Conservation (phyloP, 2,113 vertebrate genomes). For the Herpetotheres cachinnans region DNA sequence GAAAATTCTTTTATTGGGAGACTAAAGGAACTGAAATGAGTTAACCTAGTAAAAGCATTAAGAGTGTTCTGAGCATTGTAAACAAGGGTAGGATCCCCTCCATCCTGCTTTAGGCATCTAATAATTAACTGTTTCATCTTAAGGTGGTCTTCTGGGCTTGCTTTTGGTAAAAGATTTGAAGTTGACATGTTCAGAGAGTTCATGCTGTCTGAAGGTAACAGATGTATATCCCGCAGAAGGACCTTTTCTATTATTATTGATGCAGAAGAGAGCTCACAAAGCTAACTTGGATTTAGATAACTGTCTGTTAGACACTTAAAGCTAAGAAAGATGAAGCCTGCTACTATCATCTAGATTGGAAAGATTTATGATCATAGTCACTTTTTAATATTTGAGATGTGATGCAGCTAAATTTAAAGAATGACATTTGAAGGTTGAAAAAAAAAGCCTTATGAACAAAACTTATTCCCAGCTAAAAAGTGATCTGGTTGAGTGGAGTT, state of each 20-base stretch:
- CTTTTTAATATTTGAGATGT: neutral
- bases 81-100: neutral
- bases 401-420: neutral
- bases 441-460: neutral
- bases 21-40: neutral
- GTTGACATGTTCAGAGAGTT: neutral
- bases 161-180: neutral
- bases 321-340: neutral
- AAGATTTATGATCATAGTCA: neutral
- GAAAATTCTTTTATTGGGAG: neutral
- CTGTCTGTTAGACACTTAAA: neutral
- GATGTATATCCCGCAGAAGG: neutral
- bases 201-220: neutral
- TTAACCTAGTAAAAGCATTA: neutral
- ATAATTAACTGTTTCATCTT: neutral
- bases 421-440: neutral
- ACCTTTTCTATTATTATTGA: neutral
- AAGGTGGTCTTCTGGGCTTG: neutral
- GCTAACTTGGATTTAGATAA: neutral
- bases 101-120: neutral
- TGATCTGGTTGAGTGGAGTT: neutral
- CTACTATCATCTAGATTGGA: neutral
- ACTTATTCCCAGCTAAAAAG: neutral
- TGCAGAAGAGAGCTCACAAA: neutral
- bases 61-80: neutral